Conservation (phyloP, 2,888 invertebrate species). For the Automeris io region DNA sequence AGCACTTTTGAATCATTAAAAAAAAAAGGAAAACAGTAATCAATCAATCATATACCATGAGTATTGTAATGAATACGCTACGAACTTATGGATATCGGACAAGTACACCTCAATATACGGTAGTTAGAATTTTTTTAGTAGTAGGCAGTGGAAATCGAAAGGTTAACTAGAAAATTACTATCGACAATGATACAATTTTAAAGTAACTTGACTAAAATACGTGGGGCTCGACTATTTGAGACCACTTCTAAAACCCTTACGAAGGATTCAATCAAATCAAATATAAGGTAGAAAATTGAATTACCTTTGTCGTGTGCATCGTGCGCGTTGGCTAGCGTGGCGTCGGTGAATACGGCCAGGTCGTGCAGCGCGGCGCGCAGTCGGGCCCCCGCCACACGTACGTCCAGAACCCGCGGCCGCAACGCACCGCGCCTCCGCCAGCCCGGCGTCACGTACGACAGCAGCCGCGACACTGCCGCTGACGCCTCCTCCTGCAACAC, state of each 20-base stretch:
- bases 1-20: no score
- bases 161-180: no score
- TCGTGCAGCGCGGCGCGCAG: slow-evolving; percentile 89
- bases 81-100: no score
- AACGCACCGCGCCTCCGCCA: slow-evolving; percentile 90
- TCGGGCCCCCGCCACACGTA: slow-evolving; percentile 87
- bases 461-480: slow-evolving; percentile 82
- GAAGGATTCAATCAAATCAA: neutral
- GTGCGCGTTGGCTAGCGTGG: slow-evolving; percentile 90
- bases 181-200: no score
- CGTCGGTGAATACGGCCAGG: slow-evolving; percentile 92
- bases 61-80: no score
- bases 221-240: no score
- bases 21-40: no score
- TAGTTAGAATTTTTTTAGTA: no score
- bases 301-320: slow-evolving; percentile 87
- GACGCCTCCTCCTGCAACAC: slow-evolving; percentile 81
- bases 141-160: no score
- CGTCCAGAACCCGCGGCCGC: slow-evolving; percentile 87
- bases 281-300: neutral
- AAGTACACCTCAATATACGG: no score
- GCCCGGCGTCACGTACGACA: slow-evolving; percentile 86
- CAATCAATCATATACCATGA: no score
- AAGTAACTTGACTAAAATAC: no score
- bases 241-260: neutral